Conservation (phyloP, 64 coral and sea anemone species). For the Orbicella faveolata region DNA sequence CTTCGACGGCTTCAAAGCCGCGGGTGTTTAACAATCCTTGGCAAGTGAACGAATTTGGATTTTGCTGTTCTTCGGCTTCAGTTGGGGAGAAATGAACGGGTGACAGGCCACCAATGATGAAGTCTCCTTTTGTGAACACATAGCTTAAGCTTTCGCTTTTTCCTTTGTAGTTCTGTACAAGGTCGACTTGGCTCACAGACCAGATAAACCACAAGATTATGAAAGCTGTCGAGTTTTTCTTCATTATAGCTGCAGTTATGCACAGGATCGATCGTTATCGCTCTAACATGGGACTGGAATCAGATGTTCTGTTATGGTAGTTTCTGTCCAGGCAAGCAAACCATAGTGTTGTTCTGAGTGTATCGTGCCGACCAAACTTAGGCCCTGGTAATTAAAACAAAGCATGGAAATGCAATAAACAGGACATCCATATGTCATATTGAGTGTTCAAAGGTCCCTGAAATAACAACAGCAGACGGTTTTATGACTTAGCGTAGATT, state of each 20-base stretch:
- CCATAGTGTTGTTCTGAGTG: neutral
- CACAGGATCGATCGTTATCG: neutral
- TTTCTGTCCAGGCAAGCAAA: neutral
- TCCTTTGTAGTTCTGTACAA: neutral
- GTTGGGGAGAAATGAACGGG: conserved; percentile 85
- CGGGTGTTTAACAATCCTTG: conserved; percentile 73
- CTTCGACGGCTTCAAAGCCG: conserved; percentile 84
- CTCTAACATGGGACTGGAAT: neutral
- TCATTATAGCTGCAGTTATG: neutral
- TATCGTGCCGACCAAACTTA: neutral
- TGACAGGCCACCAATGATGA: conserved; percentile 80
- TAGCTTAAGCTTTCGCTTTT: conserved; percentile 29
- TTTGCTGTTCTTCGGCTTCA: conserved; percentile 33
- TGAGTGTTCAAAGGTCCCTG: neutral
- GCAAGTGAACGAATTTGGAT: conserved; percentile 69
- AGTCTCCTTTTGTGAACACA: conserved; percentile 69
- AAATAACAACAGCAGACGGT: neutral
- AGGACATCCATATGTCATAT: neutral
- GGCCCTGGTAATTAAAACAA: conserved; percentile 9
- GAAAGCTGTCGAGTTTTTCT: neutral
- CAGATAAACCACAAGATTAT: neutral
- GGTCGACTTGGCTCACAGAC: neutral
- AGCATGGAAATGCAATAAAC: conserved; percentile 32
- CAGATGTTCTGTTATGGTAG: neutral
- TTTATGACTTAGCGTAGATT: neutral